Evolutionary conservation across 2,797 vertebrate genomes (phyloP), one percentile per base, ranked within the genome.

Genomic region (Chromis chromis): DNA sequence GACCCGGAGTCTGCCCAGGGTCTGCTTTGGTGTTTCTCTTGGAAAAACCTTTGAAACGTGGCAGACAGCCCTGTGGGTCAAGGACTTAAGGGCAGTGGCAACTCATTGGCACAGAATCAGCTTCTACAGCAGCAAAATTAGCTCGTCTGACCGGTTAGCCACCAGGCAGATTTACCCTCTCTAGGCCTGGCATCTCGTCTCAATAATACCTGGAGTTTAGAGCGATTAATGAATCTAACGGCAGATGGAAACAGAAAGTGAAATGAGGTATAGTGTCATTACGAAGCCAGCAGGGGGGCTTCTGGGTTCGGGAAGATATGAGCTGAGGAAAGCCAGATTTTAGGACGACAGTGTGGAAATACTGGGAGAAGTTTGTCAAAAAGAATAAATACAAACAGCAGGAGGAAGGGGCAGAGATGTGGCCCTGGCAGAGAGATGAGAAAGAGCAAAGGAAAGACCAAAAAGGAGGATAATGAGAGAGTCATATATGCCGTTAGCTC

Each of bases 201-300:
- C n/a, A 22, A 52, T 33, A 46, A 79, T 78, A 88, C 80, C 73
- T 72, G 21, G 53, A 70, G 27, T 67, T 72, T 21, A 66, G 61
- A 78, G 76, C 74, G 79, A 73, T 89, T 68, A 88, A 88, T 83
- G 39, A 59, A 79, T 66, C 62, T 71, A 52, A 85, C 11, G 55
- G 78, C 53, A 84, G 70, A 81, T 86, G 40, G 73, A 88, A 86
- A 82, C 24, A 68, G 36, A 85, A 79, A 78, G 22, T 22, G 9
- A 84, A 78, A 56, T 60, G 70, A 76, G 28, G 70, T 65, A 65
- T 21, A 46, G 48, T 48, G 70, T 73, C 70, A 76, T 81, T 81
- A 85, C 27, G 56, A 46, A 27, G 14, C 33, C 78, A 76, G 67
- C 63, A 53, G 71, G 73, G 72, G 72, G 33, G 79, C 39, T 39